Conservation (phyloP, 2,797 vertebrate genomes). For the Psittacula echo region DNA sequence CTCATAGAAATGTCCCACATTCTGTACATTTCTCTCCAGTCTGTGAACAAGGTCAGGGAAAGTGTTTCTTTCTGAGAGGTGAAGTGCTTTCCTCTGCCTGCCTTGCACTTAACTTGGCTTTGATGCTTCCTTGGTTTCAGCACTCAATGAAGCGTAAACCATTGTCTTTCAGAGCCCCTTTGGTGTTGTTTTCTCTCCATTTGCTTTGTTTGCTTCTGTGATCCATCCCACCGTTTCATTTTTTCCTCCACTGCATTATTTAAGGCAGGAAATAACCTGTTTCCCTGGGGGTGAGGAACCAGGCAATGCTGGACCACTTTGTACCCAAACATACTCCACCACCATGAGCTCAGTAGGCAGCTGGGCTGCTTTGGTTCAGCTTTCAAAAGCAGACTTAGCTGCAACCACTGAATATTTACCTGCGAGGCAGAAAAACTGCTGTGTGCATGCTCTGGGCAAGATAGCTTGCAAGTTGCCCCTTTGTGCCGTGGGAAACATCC, state of each 20-base stretch:
- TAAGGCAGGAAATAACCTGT: background rate
- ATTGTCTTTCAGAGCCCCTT: background rate
- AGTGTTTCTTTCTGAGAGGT: background rate
- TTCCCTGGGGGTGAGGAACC: background rate
- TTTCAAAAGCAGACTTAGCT: background rate
- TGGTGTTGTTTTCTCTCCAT: background rate
- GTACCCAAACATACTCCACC: background rate
- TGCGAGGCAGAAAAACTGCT: background rate
- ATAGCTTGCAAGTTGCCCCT: background rate
- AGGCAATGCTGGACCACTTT: background rate
- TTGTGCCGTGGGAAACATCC: background rate
- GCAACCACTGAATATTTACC: background rate
- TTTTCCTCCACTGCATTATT: background rate
- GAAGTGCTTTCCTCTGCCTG: background rate
- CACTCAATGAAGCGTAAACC: rapidly evolving
- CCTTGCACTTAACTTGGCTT: background rate
- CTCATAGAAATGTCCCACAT: background rate
- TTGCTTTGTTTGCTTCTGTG: background rate
- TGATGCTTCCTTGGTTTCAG: background rate
- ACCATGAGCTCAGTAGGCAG: background rate
- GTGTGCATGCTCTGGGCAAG: background rate
- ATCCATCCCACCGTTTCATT: background rate
- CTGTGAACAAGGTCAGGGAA: background rate
- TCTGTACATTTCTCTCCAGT: background rate
- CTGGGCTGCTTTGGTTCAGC: background rate